Percentiles rank a stretch among this genome's conserved stretches.
These are phyloP conservation scores for Varanus komodoensis DNA, from an alignment of 2,113 vertebrate species.

Conservation along the genomic window DNA sequence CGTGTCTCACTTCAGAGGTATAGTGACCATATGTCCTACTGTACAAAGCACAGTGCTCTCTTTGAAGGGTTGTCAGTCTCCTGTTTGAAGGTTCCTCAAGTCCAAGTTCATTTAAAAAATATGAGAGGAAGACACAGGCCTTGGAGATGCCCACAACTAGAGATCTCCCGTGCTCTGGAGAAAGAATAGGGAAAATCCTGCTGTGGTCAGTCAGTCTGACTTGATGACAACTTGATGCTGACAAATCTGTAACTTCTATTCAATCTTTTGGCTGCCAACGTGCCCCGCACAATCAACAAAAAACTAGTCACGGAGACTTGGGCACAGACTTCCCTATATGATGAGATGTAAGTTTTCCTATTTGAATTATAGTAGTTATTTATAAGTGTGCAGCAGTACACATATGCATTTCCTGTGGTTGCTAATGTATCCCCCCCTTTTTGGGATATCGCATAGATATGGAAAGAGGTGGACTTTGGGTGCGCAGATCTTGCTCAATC, in stretches of 20 bases:
- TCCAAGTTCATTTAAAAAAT: no score
- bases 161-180: not conserved
- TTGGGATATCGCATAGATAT: not conserved
- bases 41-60: not conserved
- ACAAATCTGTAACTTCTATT: no score
- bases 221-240: no score
- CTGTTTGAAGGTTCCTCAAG: not conserved
- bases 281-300: no score
- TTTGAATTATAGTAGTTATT: not conserved
- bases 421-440: not conserved
- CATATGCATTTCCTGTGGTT: not conserved
- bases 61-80: no score
- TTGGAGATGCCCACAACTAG: not conserved
- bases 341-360: not conserved
- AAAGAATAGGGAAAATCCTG: no score
- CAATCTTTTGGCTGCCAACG: no score
- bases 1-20: not conserved
- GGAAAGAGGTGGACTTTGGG: no score
- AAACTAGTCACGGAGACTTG: no score
- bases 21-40: not conserved
- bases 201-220: no score
- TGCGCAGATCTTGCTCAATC: no score
- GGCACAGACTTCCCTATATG: no score
- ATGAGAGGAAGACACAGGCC: not conserved
- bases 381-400: not conserved